Conservation (phyloP, 2,888 invertebrate species). For the Litoditis marina region DNA sequence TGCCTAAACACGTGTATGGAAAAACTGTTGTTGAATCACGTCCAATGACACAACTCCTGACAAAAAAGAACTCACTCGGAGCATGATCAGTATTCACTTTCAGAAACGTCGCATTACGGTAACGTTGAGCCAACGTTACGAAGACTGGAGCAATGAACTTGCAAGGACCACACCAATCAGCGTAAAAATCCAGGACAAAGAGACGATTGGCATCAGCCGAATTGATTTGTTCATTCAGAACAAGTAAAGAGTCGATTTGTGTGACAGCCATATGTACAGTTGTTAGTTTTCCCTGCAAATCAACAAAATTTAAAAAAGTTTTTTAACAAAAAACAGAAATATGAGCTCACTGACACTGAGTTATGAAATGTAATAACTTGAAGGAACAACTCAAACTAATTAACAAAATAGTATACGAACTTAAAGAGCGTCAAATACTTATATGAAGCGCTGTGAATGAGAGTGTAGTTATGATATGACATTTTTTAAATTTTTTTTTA, state of each 20-base stretch:
- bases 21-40: neutral
- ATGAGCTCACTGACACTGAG: too few relatives aligned
- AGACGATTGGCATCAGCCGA: slow-evolving; percentile 9
- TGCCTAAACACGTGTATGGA: slow-evolving; percentile 25
- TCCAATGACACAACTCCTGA: neutral
- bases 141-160: slow-evolving; percentile 85
- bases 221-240: neutral
- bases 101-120: slow-evolving; percentile 79
- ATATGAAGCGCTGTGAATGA: too few relatives aligned
- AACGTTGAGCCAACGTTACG: slow-evolving; percentile 81
- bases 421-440: too few relatives aligned
- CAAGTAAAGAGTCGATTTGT: neutral
- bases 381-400: too few relatives aligned
- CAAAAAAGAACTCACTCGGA: slow-evolving; percentile 33
- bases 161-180: slow-evolving; percentile 53
- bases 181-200: slow-evolving; percentile 56
- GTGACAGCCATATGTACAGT: too few relatives aligned
- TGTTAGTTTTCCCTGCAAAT: too few relatives aligned
- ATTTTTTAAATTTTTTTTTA: too few relatives aligned
- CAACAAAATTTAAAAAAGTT: too few relatives aligned
- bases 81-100: slow-evolving; percentile 83
- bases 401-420: too few relatives aligned
- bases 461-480: too few relatives aligned
- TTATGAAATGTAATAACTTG: too few relatives aligned
- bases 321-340: too few relatives aligned